Evolutionary conservation across 2,113 vertebrate species (phyloP), one percentile per base, ranked within the genome.

Genomic region (Mastomys coucha): DNA sequence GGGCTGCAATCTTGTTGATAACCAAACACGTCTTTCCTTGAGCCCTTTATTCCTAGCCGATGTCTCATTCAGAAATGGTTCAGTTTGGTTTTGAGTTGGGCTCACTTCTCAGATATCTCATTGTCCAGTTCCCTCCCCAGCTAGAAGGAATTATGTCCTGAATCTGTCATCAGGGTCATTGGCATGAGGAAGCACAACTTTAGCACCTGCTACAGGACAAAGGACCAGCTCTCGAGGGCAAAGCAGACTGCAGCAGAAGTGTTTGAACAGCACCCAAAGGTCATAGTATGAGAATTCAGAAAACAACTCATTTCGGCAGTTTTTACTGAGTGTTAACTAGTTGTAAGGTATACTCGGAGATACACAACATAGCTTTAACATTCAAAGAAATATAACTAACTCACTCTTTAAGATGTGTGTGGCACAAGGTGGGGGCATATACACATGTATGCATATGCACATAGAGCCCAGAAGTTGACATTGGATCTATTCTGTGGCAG

Each of bases 301-400:
- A 91, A 65, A 96, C 56, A 19, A n/a, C 80, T 93, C 12, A 11
- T 36, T 87, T 96, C 78, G 78, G 0, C 0, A 19, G 9, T 69
- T 93, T 87, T 69, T 89, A 75, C 2, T 63, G 42, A 95, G 80
- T 39, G 5, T n/a, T 85, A 93, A 53, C 78, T 96, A 63, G 91
- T 91, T 92, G 42, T 60, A 76, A 90, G 91, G 88, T 86, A 91
- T 76, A 86, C 81, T n/a, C 31, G 87, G 93, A 90, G 78, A 56
- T 36, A 82, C 65, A 39, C 69, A 80, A 88, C 78, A 63, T 51
- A 63, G 26, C 26, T 51, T 70, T 70, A 56, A 51, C 85, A 95
- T 92, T 95, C 85, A 92, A 78, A 51, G 81, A 88, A 56, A 49
- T 78, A 91, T 26, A 93, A 11, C 96, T 91, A 84, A 92, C 93